These are phyloP conservation scores for Caenorhabditis macrosperma DNA, from an alignment of 2,888 invertebrate genomes.

Conservation along the genomic window DNA sequence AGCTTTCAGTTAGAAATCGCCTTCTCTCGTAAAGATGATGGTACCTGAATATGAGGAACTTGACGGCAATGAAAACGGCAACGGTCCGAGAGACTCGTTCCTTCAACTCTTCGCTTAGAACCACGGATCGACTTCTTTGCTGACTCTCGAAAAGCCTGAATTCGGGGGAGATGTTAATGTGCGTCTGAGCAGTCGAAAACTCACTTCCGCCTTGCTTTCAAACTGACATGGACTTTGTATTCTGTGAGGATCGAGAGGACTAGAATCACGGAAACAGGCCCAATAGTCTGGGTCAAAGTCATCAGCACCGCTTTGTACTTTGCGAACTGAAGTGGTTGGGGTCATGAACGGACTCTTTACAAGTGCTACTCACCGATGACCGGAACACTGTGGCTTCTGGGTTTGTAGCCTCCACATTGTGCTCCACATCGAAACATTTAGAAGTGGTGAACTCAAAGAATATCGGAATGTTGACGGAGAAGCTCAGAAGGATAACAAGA, in stretches of 20 bases:
- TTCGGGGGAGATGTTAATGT: neutral
- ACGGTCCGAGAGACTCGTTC: slow-evolving; percentile 77
- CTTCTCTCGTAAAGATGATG: neutral
- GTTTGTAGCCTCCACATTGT: slow-evolving; percentile 66
- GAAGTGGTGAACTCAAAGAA: slow-evolving; percentile 77
- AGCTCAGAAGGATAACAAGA: slow-evolving; percentile 69
- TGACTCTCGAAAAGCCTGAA: slow-evolving; percentile 78
- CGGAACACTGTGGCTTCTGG: slow-evolving; percentile 74
- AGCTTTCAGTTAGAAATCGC: neutral
- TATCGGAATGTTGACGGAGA: slow-evolving; percentile 75
- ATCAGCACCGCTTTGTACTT: slow-evolving; percentile 72
- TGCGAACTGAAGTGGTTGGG: slow-evolving; percentile 67
- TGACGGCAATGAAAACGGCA: slow-evolving; percentile 78
- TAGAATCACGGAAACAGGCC: slow-evolving; percentile 75
- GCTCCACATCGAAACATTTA: slow-evolving; percentile 71
- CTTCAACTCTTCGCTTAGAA: slow-evolving; percentile 74
- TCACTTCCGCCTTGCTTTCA: slow-evolving; percentile 76
- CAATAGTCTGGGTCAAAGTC: slow-evolving; percentile 76
- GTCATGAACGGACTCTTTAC: neutral
- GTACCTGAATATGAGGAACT: slow-evolving; percentile 76
- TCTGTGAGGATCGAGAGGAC: slow-evolving; percentile 77
- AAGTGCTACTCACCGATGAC: slow-evolving; percentile 60
- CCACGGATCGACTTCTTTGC: slow-evolving; percentile 73
- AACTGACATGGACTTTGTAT: slow-evolving; percentile 73
- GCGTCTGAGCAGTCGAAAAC: slow-evolving; percentile 20